Conservation (phyloP, 2,113 vertebrate species). For the Atrichornis clamosus region DNA sequence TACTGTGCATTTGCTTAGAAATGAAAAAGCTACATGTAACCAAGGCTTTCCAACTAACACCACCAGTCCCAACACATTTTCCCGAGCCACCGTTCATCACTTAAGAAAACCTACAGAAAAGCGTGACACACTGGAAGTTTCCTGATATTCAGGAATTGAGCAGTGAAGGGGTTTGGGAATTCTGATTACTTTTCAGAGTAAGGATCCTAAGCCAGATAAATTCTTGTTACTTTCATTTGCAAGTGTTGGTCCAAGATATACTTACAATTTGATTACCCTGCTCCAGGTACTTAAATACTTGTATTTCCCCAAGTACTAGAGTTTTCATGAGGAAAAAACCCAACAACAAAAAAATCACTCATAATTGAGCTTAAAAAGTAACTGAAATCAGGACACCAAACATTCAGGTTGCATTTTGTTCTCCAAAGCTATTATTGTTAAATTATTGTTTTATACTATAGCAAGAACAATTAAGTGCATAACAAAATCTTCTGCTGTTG, state of each 20-base stretch:
- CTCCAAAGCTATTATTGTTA: background rate
- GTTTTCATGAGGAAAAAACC: background rate
- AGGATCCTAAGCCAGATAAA: background rate
- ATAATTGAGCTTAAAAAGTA: background rate
- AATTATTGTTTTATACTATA: background rate
- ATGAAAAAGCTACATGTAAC: background rate
- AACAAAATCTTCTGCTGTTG: background rate
- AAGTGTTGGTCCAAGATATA: background rate
- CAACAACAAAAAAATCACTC: accelerated
- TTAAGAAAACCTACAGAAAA: background rate
- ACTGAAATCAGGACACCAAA: background rate
- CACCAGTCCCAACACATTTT: accelerated
- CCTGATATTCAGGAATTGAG: background rate
- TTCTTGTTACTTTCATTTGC: background rate
- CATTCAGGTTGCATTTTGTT: background rate
- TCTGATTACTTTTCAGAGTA: background rate
- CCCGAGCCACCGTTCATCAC: background rate
- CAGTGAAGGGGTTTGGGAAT: background rate
- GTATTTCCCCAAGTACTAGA: background rate
- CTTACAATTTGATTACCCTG: background rate
- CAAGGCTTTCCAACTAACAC: background rate
- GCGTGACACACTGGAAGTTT: background rate
- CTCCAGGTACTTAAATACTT: background rate
- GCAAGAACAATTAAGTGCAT: background rate
- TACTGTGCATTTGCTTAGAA: background rate